Evolutionary conservation across 2,113 vertebrate genomes (phyloP).

Genomic region (Athene noctua): DNA sequence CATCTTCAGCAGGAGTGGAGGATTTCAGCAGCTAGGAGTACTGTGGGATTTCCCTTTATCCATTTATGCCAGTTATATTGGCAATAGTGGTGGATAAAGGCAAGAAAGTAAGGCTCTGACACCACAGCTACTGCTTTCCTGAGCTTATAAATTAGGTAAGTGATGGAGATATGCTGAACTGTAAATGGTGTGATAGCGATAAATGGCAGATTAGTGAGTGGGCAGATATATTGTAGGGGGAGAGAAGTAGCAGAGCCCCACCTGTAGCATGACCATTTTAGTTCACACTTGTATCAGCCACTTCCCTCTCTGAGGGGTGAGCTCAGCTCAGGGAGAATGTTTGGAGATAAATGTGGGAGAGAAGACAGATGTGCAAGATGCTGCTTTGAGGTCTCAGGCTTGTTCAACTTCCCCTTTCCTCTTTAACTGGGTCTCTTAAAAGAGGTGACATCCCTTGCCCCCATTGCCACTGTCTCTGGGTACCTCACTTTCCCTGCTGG

Average conservation of each 20-base stretch:
- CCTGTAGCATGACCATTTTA: not conserved
- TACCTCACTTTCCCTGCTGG: not conserved
- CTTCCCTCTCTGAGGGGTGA: not conserved
- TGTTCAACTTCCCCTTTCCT: not conserved
- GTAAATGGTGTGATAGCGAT: not conserved
- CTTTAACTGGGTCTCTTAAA: not conserved
- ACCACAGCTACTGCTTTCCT: not conserved
- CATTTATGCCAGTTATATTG: not conserved
- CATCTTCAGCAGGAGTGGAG: not conserved
- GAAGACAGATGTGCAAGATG: not conserved
- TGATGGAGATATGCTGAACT: not conserved
- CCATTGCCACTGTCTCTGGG: rapidly evolving
- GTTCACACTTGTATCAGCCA: not conserved
- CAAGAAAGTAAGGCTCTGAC: not conserved
- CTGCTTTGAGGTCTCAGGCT: not conserved
- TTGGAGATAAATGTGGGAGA: not conserved
- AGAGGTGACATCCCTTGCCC: rapidly evolving
- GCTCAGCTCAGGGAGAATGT: not conserved
- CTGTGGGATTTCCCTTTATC: not conserved
- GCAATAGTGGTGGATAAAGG: not conserved
- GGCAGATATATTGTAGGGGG: not conserved
- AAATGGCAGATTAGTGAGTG: not conserved
- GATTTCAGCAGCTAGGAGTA: not conserved
- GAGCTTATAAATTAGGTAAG: not conserved
- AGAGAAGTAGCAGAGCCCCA: not conserved